Percentiles rank a stretch among this genome's conserved stretches.
Evolutionary conservation across 2,888 invertebrate species (phyloP).

Genomic region (Heterodera filipjevi): DNA sequence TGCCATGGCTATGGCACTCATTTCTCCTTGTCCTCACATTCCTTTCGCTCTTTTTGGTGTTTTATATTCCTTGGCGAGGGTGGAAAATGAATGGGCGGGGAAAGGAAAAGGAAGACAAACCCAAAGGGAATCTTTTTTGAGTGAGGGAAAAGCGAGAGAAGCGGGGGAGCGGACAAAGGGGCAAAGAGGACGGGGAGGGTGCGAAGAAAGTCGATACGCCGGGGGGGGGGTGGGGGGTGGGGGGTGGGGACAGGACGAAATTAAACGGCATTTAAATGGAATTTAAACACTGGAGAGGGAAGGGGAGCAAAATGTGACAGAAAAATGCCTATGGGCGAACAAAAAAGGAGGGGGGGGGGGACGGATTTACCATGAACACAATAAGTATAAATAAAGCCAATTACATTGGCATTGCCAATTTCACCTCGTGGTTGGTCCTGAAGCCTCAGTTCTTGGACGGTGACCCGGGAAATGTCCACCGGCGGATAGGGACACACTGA

Average conservation of each 20-base stretch:
- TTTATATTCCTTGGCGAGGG: slow-evolving; percentile 7
- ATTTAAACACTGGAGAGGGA: not conserved
- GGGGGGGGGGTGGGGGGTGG: not conserved
- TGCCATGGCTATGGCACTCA: not conserved
- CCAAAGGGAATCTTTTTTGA: not conserved
- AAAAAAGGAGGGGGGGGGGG: not conserved
- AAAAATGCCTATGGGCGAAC: not conserved
- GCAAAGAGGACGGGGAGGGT: not conserved
- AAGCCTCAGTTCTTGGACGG: slow-evolving; percentile 63
- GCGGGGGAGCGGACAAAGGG: not conserved
- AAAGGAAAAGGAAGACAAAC: not conserved
- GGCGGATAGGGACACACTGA: slow-evolving; percentile 64
- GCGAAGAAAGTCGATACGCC: not conserved
- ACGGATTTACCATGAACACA: too few species aligned
- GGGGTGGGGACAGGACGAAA: not conserved
- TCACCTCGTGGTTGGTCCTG: slow-evolving; percentile 62
- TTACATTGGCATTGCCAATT: not conserved
- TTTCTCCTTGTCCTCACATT: not conserved
- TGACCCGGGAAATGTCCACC: slow-evolving; percentile 62
- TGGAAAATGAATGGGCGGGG: not conserved
- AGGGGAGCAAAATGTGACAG: not conserved
- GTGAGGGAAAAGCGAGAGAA: not conserved
- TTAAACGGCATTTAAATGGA: not conserved
- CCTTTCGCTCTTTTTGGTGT: slow-evolving; percentile 8
- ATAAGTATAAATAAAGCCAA: too few species aligned